These are phyloP conservation scores for Oceanodroma leucorhoa DNA, from an alignment of 2,797 vertebrate genomes.

Conservation along the genomic window DNA sequence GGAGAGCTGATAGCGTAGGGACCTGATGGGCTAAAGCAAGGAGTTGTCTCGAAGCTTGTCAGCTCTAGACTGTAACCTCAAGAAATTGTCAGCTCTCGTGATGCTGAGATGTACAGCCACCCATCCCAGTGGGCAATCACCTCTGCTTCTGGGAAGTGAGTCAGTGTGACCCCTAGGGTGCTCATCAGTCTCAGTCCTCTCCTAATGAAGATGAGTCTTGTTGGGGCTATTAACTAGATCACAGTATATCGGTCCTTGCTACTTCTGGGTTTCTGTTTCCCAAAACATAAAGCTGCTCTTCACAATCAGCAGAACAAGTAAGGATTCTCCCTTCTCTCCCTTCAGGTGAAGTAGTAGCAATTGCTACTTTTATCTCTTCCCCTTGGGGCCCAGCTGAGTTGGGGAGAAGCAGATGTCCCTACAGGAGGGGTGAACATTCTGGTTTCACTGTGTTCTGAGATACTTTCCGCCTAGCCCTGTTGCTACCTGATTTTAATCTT, in stretches of 20 bases:
- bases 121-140: not conserved
- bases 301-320: not conserved
- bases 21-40: not conserved
- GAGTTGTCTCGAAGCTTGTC: not conserved
- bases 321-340: not conserved
- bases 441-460: not conserved
- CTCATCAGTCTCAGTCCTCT: not conserved
- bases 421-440: not conserved
- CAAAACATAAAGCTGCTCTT: not conserved
- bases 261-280: not conserved
- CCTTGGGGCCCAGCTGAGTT: not conserved
- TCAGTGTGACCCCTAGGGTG: not conserved
- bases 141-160: not conserved
- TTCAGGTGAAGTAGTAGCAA: not conserved
- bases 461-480: not conserved
- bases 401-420: not conserved
- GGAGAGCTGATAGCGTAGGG: not conserved
- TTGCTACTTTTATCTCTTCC: not conserved
- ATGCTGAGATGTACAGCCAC: not conserved
- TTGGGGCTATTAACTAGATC: not conserved
- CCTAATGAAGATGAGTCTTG: not conserved
- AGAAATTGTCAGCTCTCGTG: not conserved
- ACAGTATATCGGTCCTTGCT: not conserved
- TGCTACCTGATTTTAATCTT: not conserved
- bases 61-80: not conserved